Evolutionary conservation across 2,888 invertebrate genomes (phyloP).

Genomic region (Acanthosepion esculentum): DNA sequence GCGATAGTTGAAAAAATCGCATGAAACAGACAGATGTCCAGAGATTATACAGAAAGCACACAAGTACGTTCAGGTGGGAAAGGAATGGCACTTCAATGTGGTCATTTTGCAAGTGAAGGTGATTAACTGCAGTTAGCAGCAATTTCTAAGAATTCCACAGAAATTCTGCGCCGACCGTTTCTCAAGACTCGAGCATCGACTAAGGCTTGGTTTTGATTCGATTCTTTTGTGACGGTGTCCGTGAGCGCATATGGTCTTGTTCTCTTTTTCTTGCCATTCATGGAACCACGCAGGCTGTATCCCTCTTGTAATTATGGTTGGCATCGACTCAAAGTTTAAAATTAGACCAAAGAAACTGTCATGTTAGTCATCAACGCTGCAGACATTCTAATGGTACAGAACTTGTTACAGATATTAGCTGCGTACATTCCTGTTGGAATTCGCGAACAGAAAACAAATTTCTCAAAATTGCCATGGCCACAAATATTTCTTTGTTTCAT

Average conservation of each 20-base stretch:
- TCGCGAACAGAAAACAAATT: neutral
- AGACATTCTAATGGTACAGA: neutral
- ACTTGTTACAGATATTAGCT: neutral
- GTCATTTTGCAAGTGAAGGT: neutral
- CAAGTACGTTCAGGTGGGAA: neutral
- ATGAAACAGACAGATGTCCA: conserved; percentile 33
- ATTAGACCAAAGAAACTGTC: conserved; percentile 33
- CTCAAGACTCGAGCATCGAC: neutral
- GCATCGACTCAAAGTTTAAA: neutral
- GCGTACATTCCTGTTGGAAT: neutral
- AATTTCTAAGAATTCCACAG: conserved; percentile 33
- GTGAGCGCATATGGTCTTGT: neutral
- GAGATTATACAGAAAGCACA: neutral
- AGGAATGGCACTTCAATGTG: conserved; percentile 1
- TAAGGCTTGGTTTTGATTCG: neutral
- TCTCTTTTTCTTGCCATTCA: conserved; percentile 12
- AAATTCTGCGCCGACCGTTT: conserved; percentile 18
- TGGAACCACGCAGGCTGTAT: neutral
- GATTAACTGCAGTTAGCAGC: neutral
- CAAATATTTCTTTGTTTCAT: neutral
- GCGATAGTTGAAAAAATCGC: neutral
- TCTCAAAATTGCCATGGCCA: neutral
- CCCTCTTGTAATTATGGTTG: neutral
- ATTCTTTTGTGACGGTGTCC: neutral
- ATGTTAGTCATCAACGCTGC: neutral